These are phyloP conservation scores for Pediacus dermestoides DNA, from an alignment of 2,888 invertebrate species.

Conservation along the genomic window DNA sequence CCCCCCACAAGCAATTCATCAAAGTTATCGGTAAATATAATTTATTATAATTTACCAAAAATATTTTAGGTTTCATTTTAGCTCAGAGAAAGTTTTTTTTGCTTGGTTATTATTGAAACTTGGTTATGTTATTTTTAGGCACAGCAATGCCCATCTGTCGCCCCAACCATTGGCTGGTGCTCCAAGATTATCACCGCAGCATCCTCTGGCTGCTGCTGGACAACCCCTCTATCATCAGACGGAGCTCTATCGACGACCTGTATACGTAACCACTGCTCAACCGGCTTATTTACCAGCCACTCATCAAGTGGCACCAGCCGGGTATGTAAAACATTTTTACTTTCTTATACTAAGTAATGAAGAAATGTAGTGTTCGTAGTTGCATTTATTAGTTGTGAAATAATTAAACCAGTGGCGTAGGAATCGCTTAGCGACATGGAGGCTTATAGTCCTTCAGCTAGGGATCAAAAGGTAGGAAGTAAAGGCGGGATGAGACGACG, in stretches of 20 bases:
- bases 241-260: slow-evolving; percentile 62
- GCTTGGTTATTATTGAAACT: too few species aligned
- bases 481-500: too few species aligned
- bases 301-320: slow-evolving; percentile 53
- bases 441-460: too few species aligned
- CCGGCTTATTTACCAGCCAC: slow-evolving; percentile 54
- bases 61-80: neutral
- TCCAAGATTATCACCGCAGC: slow-evolving; percentile 53
- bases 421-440: too few species aligned
- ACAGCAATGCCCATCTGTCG: slow-evolving; percentile 52
- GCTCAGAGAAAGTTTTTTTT: slow-evolving; percentile 4
- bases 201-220: slow-evolving; percentile 53
- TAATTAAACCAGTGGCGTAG: too few species aligned
- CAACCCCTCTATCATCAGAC: slow-evolving; percentile 64
- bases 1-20: slow-evolving; percentile 51
- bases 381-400: too few species aligned
- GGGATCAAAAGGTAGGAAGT: too few species aligned
- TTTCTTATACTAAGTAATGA: too few species aligned
- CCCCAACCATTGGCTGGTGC: slow-evolving; percentile 52
- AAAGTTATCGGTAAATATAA: slow-evolving; percentile 49
- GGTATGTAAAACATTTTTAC: too few species aligned
- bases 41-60: neutral
- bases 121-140: slow-evolving; percentile 35
- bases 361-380: neutral
- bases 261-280: slow-evolving; percentile 65